These are phyloP conservation scores for Cosmopolites sordidus DNA, from an alignment of 2,888 invertebrate species.

Conservation along the genomic window DNA sequence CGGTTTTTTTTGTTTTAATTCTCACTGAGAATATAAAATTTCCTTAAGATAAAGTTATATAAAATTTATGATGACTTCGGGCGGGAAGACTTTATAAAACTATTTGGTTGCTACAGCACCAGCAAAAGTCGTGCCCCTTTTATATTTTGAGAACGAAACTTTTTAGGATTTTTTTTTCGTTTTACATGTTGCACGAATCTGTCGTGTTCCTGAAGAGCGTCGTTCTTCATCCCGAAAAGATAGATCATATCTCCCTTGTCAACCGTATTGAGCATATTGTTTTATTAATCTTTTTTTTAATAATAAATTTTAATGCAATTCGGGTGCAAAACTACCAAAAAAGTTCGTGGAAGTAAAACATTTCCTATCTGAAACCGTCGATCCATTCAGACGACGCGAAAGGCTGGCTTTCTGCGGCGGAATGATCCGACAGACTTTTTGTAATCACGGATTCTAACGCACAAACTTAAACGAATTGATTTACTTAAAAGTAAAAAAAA, in stretches of 20 bases:
- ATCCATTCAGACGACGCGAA: too few relatives aligned
- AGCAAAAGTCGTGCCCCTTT: slow-evolving; percentile 44
- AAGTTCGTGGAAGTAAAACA: too few relatives aligned
- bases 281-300: slow-evolving; percentile 23
- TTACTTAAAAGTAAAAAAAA: too few relatives aligned
- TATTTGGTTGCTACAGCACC: slow-evolving; percentile 45
- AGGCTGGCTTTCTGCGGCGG: too few relatives aligned
- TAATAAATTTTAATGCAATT: slow-evolving; percentile 8
- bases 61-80: slow-evolving; percentile 33
- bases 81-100: slow-evolving; percentile 49
- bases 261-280: slow-evolving; percentile 39
- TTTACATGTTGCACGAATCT: too few relatives aligned
- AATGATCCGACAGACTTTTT: too few relatives aligned
- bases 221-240: slow-evolving; percentile 41
- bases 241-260: slow-evolving; percentile 31
- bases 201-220: slow-evolving; percentile 25
- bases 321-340: slow-evolving; percentile 11
- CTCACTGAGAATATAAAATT: not conserved
- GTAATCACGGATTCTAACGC: too few relatives aligned
- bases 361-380: too few relatives aligned
- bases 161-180: too few relatives aligned
- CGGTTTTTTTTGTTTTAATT: too few relatives aligned
- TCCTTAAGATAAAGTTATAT: slow-evolving; percentile 1
- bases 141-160: slow-evolving; percentile 35
- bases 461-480: too few relatives aligned